Conservation (phyloP, 37 sponge, comb jelly and placozoan genomes). For the Geodia barretti region DNA sequence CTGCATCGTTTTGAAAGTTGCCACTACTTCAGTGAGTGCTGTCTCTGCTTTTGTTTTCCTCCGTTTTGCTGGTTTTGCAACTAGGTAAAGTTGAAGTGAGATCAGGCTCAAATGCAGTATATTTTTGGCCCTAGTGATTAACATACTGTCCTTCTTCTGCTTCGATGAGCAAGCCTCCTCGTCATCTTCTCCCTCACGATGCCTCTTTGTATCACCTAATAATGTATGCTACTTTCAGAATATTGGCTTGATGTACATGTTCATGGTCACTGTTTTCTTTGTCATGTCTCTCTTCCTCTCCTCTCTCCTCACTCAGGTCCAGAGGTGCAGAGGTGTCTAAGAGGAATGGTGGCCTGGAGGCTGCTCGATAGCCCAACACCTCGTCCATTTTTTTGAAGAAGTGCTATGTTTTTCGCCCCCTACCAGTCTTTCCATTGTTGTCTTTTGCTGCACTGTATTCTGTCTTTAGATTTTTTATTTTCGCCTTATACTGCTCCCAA, state of each 20-base stretch:
- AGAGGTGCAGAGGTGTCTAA: constrained; percentile 3
- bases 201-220: neutral
- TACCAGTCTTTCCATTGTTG: constrained; percentile 4
- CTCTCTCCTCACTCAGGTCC: too few relatives aligned
- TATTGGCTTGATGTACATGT: neutral
- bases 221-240: too few relatives aligned
- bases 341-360: neutral
- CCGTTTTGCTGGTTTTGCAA: neutral
- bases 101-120: neutral
- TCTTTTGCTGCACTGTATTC: constrained; percentile 4
- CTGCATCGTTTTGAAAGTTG: neutral
- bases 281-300: neutral
- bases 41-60: neutral
- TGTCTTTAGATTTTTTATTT: constrained; percentile 2
- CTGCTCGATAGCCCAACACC: constrained; percentile 7
- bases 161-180: neutral
- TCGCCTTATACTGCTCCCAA: constrained; percentile 10
- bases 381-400: constrained; percentile 1
- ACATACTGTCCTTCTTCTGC: too few relatives aligned
- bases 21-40: neutral
- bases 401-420: neutral
- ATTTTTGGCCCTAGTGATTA: neutral
- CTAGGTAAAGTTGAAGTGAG: neutral
- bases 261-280: neutral
- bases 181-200: too few relatives aligned